Evolutionary conservation across 2,797 vertebrate genomes (phyloP).

Genomic region (Chiroxiphia lanceolata): DNA sequence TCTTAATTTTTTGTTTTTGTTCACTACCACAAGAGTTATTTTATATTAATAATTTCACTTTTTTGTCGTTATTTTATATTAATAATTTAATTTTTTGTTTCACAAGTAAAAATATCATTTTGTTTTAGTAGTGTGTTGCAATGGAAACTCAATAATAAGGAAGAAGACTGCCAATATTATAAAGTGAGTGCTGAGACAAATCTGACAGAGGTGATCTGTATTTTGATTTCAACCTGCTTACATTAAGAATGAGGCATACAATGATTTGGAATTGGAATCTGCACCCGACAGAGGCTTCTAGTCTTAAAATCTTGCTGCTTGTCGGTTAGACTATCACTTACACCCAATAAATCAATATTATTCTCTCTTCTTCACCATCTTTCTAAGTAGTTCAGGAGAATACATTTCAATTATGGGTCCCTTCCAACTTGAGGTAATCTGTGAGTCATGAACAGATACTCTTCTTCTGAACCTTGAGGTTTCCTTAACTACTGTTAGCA

Average conservation of each 20-base stretch:
- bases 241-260: neutral
- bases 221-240: slow-evolving; percentile 25
- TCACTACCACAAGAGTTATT: neutral
- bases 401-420: neutral
- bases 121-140: slow-evolving; percentile 38
- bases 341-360: neutral
- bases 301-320: neutral
- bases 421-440: neutral
- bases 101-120: slow-evolving; percentile 31
- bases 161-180: slow-evolving; percentile 23
- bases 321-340: neutral
- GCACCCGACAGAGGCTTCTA: neutral
- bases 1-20: neutral
- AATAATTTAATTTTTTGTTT: slow-evolving; percentile 10
- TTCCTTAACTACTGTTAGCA: neutral
- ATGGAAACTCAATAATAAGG: slow-evolving; percentile 32
- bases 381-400: neutral
- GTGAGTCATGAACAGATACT: neutral
- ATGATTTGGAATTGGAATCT: neutral
- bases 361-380: neutral
- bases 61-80: neutral
- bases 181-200: neutral
- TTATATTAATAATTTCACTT: slow-evolving; percentile 6
- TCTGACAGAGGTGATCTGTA: slow-evolving; percentile 44
- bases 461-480: neutral